These are phyloP conservation scores for Cremastinae sp. DNA, from an alignment of 2,888 invertebrate genomes.

Conservation along the genomic window DNA sequence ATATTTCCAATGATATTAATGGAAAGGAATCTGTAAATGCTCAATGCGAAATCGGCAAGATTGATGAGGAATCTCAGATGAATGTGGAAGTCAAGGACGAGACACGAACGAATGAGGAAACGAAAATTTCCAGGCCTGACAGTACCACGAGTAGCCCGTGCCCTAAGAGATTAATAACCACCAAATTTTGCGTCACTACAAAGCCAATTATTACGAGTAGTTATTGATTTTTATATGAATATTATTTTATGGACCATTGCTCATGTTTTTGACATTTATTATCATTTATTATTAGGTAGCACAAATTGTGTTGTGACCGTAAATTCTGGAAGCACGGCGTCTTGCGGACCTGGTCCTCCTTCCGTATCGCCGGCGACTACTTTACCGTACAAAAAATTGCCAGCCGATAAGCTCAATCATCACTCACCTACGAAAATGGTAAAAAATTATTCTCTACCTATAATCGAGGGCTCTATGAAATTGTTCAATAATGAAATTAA, in stretches of 20 bases:
- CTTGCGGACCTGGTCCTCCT: conserved; percentile 74
- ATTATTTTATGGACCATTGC: no score
- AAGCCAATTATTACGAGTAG: conserved; percentile 66
- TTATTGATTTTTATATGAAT: conserved; percentile 6
- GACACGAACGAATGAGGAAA: conserved; percentile 23
- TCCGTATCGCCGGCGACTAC: conserved; percentile 64
- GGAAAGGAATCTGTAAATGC: conserved; percentile 18
- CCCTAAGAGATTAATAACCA: conserved; percentile 41
- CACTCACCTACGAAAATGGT: conserved; percentile 73
- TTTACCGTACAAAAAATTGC: conserved; percentile 70
- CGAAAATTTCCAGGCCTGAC: conserved; percentile 57
- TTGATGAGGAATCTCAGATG: conserved; percentile 21
- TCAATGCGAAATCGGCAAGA: conserved; percentile 33
- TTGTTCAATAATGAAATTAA: not conserved
- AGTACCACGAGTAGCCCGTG: conserved; percentile 46
- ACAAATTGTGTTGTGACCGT: conserved; percentile 65
- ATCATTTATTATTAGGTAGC: no score
- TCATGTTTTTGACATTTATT: no score
- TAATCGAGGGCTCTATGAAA: no score
- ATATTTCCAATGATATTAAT: conserved; percentile 29
- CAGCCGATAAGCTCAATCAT: conserved; percentile 70
- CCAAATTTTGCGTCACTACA: conserved; percentile 58
- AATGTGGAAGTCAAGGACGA: conserved; percentile 5
- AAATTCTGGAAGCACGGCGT: conserved; percentile 67
- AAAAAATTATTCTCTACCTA: no score